Evolutionary conservation across 2,797 vertebrate genomes (phyloP).

Genomic region (Aythya fuligula): DNA sequence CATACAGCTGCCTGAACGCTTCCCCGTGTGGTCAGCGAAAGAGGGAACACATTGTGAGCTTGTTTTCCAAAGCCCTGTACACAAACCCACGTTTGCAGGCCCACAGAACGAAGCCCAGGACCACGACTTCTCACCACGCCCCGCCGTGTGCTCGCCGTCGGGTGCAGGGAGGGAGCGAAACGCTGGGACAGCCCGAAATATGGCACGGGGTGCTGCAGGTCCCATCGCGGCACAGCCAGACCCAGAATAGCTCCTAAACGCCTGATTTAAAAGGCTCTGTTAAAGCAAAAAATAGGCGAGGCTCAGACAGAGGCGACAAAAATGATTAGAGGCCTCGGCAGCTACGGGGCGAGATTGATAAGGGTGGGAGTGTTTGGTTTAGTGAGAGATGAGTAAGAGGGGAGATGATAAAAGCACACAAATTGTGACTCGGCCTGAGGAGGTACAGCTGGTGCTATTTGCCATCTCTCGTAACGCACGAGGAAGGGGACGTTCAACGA

Average conservation of each 20-base stretch:
- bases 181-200: neutral
- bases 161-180: neutral
- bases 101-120: neutral
- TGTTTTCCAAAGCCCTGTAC: conserved; percentile 63
- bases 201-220: neutral
- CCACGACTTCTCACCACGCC: neutral
- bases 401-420: conserved; percentile 59
- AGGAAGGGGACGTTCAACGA: conserved; percentile 19
- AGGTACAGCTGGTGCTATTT: conserved; percentile 62
- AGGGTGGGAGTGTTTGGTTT: conserved; percentile 67
- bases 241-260: neutral
- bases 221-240: neutral
- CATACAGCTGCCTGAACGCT: conserved; percentile 40
- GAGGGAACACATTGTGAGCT: conserved; percentile 65
- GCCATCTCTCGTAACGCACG: conserved; percentile 26
- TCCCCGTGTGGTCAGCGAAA: conserved; percentile 74
- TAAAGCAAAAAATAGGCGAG: neutral
- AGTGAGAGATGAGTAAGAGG: conserved; percentile 49
- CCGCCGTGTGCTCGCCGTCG: neutral
- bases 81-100: conserved; percentile 40
- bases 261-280: neutral
- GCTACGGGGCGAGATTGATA: conserved; percentile 27
- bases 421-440: conserved; percentile 62
- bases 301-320: conserved; percentile 47
- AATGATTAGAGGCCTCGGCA: conserved; percentile 41